Evolutionary conservation across 35 echinoderm and acorn worm species (phyloP).

Genomic region (Apostichopus japonicus): DNA sequence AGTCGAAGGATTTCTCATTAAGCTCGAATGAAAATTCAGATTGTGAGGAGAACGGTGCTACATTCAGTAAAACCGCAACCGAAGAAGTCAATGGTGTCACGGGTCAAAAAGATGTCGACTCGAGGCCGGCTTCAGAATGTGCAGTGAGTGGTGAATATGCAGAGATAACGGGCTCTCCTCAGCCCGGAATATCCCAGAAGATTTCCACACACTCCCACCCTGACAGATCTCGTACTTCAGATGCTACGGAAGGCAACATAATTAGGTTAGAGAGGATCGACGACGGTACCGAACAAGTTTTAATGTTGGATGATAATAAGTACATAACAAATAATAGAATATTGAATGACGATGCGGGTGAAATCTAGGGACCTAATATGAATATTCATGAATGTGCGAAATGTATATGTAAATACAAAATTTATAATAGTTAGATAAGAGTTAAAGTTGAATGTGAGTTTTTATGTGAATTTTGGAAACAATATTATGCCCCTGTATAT

Average conservation of each 20-base stretch:
- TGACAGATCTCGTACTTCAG: neutral
- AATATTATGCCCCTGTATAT: too few relatives aligned
- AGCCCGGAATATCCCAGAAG: too few relatives aligned
- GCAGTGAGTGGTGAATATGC: neutral
- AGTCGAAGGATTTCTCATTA: slow-evolving; percentile 12
- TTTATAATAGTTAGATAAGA: too few relatives aligned
- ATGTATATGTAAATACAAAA: too few relatives aligned
- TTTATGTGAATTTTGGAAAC: too few relatives aligned
- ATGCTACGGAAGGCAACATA: neutral
- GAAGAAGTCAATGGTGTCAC: neutral
- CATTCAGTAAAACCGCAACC: neutral
- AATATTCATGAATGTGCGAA: too few relatives aligned
- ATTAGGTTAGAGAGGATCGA: neutral
- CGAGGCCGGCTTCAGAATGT: neutral
- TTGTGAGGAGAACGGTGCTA: neutral
- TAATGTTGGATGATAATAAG: slow-evolving; percentile 20
- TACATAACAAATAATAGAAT: slow-evolving; percentile 22
- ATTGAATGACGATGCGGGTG: too few relatives aligned
- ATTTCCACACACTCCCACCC: neutral
- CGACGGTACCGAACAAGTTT: neutral
- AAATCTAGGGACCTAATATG: too few relatives aligned
- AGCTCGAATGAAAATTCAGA: neutral
- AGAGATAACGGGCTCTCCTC: neutral
- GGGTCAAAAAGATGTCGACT: neutral
- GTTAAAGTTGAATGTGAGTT: too few relatives aligned